phyloP scores from a whole-genome alignment of 2,797 vertebrate species.

The Cichlasoma orientale region DNA sequence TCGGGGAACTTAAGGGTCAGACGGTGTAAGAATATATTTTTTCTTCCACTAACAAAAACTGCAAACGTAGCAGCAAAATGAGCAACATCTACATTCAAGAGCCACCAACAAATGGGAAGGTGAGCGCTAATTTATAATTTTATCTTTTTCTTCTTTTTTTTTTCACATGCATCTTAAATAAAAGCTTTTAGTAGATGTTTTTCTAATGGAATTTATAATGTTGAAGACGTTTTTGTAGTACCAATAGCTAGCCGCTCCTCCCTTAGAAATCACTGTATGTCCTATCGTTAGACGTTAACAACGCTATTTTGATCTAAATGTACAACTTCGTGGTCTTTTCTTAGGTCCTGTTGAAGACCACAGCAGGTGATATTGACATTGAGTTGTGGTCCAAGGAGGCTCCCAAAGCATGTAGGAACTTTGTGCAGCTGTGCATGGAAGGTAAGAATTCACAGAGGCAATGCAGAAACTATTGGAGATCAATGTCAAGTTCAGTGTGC shows the following conservation, averaged over 20 bases:
- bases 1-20: background rate
- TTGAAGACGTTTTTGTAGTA: background rate
- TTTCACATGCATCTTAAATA: background rate
- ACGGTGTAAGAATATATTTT: background rate
- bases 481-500: background rate
- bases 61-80: constrained; percentile 75
- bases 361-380: constrained; percentile 95
- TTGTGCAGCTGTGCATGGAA: constrained; percentile 96
- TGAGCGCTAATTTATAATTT: constrained; percentile 58
- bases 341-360: constrained; percentile 94
- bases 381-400: constrained; percentile 98
- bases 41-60: background rate
- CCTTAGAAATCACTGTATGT: no score
- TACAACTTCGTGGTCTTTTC: background rate
- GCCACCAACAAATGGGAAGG: constrained; percentile 96
- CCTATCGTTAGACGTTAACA: no score
- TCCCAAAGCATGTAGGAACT: constrained; percentile 96
- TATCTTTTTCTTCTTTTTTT: no score
- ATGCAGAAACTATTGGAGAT: background rate
- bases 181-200: accelerated
- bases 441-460: constrained; percentile 75
- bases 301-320: background rate
- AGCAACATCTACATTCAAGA: constrained; percentile 99
- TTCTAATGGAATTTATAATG: accelerated
- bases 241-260: background rate